phyloP scores from a whole-genome alignment of 2,113 vertebrate species.

The Pontoporia blainvillei region DNA sequence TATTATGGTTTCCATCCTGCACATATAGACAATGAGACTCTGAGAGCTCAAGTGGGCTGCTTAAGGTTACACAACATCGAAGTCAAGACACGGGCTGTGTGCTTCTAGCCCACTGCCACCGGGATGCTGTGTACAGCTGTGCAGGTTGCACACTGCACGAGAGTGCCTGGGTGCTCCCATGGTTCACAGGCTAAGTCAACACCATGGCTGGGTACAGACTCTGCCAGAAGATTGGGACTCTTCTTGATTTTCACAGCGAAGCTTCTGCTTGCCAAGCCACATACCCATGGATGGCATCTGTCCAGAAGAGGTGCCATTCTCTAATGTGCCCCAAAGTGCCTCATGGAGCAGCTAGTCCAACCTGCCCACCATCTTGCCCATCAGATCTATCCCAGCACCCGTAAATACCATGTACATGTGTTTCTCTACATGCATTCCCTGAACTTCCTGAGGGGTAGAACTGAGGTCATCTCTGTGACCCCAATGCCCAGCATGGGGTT shows the following conservation, averaged over 20 bases:
- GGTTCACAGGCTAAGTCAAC: neutral
- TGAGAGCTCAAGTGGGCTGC: neutral
- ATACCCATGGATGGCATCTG: neutral
- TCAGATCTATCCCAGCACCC: neutral
- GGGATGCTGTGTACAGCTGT: neutral
- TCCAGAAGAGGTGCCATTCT: neutral
- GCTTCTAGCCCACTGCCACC: neutral
- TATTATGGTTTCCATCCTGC: neutral
- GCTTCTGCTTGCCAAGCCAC: neutral
- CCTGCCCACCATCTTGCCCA: neutral
- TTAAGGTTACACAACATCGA: neutral
- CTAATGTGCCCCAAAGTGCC: neutral
- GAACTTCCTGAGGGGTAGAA: neutral
- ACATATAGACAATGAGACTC: neutral
- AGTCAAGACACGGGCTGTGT: neutral
- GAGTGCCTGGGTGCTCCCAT: too few relatives aligned
- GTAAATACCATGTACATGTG: rapidly evolving
- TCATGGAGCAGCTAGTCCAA: neutral
- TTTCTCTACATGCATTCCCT: neutral
- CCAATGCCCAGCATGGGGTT: neutral
- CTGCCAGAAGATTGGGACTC: neutral
- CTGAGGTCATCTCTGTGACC: neutral
- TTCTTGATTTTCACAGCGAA: neutral
- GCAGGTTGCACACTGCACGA: too few relatives aligned
- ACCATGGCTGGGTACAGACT: neutral